Percentiles rank a stretch among this genome's conserved stretches.
Evolutionary conservation across 2,113 vertebrate species (phyloP).

Genomic region (Dicerorhinus sumatrensis): DNA sequence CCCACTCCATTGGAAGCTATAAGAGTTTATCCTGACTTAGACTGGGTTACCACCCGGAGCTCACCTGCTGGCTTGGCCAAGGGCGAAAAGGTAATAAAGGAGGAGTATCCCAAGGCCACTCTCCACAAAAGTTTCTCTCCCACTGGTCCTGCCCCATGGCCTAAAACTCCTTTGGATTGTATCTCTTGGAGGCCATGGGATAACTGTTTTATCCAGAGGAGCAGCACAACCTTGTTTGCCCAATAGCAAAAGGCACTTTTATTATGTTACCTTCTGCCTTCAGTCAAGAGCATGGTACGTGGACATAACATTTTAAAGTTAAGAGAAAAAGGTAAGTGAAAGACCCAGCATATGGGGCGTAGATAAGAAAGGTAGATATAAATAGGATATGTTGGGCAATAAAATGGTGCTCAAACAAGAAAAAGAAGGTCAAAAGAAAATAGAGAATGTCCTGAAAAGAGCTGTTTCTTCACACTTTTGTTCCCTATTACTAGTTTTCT

Average conservation of each 20-base stretch:
- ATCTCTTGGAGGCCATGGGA: not conserved
- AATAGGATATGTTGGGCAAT: accelerated
- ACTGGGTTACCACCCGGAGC: not conserved
- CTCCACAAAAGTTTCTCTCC: not conserved
- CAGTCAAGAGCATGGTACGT: not conserved
- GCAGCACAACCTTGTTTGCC: not conserved
- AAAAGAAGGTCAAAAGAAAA: not conserved
- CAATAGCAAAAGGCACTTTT: not conserved
- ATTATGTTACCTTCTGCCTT: not conserved
- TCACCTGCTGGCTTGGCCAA: not conserved
- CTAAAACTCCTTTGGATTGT: not conserved
- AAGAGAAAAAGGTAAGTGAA: not conserved
- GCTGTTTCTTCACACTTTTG: not conserved
- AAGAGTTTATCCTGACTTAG: not conserved
- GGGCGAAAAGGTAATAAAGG: not conserved
- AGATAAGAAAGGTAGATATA: not conserved
- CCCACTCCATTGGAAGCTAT: accelerated
- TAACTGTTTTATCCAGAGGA: not conserved
- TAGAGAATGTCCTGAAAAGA: not conserved
- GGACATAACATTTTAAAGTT: not conserved
- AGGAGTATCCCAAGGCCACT: accelerated
- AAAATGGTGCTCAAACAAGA: not conserved
- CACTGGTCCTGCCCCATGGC: no score
- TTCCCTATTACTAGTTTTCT: not conserved
- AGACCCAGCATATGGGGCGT: not conserved